A percentile compares a stretch with the other conserved stretches of the same genome.
Evolutionary conservation across 2,797 vertebrate genomes (phyloP).

Genomic region (Fratercula arctica): DNA sequence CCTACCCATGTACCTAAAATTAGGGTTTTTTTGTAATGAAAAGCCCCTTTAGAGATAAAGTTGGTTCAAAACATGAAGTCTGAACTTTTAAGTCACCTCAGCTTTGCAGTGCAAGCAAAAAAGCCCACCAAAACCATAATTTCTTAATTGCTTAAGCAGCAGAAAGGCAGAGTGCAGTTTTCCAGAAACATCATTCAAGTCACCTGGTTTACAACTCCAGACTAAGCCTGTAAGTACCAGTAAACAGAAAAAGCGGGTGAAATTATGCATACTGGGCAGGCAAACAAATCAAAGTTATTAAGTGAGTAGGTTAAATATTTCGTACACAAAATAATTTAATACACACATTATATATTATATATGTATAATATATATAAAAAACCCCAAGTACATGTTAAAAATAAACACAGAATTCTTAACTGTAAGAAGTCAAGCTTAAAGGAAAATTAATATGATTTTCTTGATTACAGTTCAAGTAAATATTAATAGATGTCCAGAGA

Average conservation of each 20-base stretch:
- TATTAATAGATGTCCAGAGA: background rate
- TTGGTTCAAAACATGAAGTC: background rate
- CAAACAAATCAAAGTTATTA: no score
- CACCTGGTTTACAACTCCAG: background rate
- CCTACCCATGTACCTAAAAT: background rate
- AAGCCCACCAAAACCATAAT: background rate
- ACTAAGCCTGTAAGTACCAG: background rate
- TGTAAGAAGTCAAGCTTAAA: background rate
- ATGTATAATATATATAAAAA: background rate
- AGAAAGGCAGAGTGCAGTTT: background rate
- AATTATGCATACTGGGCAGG: no score
- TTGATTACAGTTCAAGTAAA: background rate
- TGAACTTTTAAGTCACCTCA: background rate
- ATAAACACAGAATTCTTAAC: background rate
- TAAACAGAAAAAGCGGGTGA: background rate
- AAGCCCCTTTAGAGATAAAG: background rate
- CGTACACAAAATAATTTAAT: background rate
- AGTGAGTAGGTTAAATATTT: background rate
- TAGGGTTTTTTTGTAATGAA: background rate
- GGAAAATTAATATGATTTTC: rapidly evolving
- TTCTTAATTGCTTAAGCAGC: background rate
- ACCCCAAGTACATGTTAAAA: background rate
- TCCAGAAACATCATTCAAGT: background rate
- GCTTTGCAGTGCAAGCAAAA: background rate
- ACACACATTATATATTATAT: background rate